A percentile compares a stretch with the other conserved stretches of the same genome.
Evolutionary conservation across 2,797 vertebrate genomes (phyloP).

Genomic region (Falco naumanni): DNA sequence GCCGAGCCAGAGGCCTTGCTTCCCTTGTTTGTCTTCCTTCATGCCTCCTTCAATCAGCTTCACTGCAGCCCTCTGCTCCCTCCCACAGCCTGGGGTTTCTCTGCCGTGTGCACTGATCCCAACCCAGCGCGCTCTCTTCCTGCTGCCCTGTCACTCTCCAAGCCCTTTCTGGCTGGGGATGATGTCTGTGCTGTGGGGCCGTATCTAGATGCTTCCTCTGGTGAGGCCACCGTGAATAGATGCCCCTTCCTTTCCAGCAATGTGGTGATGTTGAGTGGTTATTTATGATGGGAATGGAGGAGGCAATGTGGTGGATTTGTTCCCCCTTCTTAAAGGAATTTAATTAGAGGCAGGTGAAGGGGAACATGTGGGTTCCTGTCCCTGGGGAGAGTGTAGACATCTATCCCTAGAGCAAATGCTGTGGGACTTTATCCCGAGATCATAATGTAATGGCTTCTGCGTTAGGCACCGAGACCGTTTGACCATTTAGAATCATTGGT

Average conservation of each 20-base stretch:
- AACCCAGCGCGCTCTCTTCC: background rate
- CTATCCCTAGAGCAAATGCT: background rate
- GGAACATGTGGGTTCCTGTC: background rate
- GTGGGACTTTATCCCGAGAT: background rate
- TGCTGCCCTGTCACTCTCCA: fast-evolving
- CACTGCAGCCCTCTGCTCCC: background rate
- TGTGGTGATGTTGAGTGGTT: background rate
- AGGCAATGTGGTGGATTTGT: background rate
- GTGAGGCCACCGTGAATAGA: background rate
- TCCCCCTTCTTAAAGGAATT: background rate
- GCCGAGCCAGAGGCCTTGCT: background rate
- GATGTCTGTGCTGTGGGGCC: background rate
- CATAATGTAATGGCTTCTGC: background rate
- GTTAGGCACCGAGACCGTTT: background rate
- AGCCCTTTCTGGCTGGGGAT: background rate
- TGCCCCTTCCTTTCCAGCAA: background rate
- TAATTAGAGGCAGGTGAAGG: background rate
- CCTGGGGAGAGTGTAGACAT: background rate
- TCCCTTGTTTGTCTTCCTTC: background rate
- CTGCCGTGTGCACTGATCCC: background rate
- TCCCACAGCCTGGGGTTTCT: background rate
- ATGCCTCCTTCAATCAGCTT: slow-evolving; percentile 44
- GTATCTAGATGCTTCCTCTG: background rate
- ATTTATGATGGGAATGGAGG: background rate
- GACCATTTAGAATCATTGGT: background rate